Base-by-base conservation (phyloP, 2,113 vertebrate species). In the Edolisoma coerulescens region DNA sequence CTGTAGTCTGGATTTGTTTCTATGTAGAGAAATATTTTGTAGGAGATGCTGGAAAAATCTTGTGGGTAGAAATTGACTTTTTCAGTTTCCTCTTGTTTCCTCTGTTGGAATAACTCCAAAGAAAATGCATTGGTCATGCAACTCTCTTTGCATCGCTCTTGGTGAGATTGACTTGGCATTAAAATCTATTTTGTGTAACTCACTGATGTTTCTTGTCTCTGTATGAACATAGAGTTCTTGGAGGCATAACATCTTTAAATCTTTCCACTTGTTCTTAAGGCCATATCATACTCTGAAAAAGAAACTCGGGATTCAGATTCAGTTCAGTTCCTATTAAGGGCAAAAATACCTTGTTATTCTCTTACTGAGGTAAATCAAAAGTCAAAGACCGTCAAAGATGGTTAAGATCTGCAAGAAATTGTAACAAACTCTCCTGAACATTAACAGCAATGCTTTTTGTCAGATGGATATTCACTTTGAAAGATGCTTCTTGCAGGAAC, bases 61-160 rank as follows among this genome's bases (percentile, higher is more conserved):
- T 70, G 35, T 83, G 75, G 49, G 54, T 69, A 39, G 67, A 93
- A 95, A 96, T 65, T 19, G 39, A 32, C 45, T 94, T 93, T 93
- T 94, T 83, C 53, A 39, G 59, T 88, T 87, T 67, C 19, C 16
- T 95, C 44, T 94, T 94, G 70, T 93, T 96, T 94, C 70, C 21
- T 88, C 53, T 90, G 53, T 85, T 96, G 94, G 74, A 91, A 73
- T 94, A 93, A 94, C 93, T 95, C 93, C 87, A 91, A 96, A 77
- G 90, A 79, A 96, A 94, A 97, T 94, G 71, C 78, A 91, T 89
- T 95, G 91, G 93, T 95, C 87, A 63, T 96, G 70, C 82, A 83
- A 84, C 89, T 97, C 74, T 89, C 56, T 94, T 74, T 96, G 70
- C 75, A 74, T 95, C 1, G 17, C 85, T 90, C 78, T 87, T 93